Evolutionary conservation across 2,888 invertebrate species (phyloP), one percentile per base, ranked within the genome.

Genomic region (Oscheius sp.): DNA sequence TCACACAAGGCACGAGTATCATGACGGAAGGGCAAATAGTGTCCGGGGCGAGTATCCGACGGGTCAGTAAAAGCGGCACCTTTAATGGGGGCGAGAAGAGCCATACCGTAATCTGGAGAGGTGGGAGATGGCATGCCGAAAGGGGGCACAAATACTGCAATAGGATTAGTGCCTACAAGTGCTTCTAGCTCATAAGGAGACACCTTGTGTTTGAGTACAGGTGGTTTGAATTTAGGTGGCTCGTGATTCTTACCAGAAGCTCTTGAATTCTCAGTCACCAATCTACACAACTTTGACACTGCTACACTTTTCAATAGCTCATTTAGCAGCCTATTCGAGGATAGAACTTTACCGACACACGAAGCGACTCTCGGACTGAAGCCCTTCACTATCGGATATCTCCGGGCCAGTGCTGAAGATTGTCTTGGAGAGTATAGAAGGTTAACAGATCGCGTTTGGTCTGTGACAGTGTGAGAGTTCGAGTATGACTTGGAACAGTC

Each of bases 151-250:
- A 68, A 68, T 53, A 68, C 55, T 21, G 68, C 68, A 68, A 68
- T 68, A 21, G 55, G 68, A 68, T 68, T 68, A 68, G 37, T 33
- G 33, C 53, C 53, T 68, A 68, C 68, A 68, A 68, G 68, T 68
- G 68, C 53, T 55, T 55, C 55, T 55, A 9, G 9, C 32, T 21
- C 32, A 55, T 21, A 32, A 42, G 42, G 42, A 42, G 42, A 7
- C 42, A 21, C 21, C 21, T 21, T 21, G 21, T 21, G 21, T 21
- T 42, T 7, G 42, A 42, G 7, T 42, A 42, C 42, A 42, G 42
- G 42, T 42, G 42, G 42, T 42, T 42, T 42, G 42, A 42, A 42
- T 42, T 42, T 42, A 7, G 4, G 42, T 42, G 42, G 7, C 3
- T 42, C 21, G 21, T 21, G 21, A 21, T 21, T 21, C 21, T 21